These are phyloP conservation scores for Dendrolimus kikuchii DNA, from an alignment of 1,140 invertebrate species.

Conservation along the genomic window DNA sequence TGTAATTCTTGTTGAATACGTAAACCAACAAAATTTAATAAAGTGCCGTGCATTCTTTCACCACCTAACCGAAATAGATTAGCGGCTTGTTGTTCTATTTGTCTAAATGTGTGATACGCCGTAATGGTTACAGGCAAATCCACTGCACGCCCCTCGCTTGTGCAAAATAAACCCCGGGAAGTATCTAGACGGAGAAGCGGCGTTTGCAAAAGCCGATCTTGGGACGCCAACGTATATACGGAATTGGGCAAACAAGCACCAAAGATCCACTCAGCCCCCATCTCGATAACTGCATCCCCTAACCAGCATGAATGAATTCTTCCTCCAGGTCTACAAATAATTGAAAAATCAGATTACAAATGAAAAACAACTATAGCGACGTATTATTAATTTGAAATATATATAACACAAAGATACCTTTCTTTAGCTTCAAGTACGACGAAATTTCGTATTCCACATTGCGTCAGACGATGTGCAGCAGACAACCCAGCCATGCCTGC, in stretches of 20 bases:
- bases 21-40: slow-evolving; percentile 76
- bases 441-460: slow-evolving; percentile 80
- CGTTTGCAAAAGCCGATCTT: slow-evolving; percentile 75
- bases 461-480: slow-evolving; percentile 78
- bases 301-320: slow-evolving; percentile 83
- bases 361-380: background rate
- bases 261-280: slow-evolving; percentile 79
- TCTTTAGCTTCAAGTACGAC: slow-evolving; percentile 82
- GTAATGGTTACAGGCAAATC: slow-evolving; percentile 75
- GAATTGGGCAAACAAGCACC: slow-evolving; percentile 78
- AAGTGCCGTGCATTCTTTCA: slow-evolving; percentile 73
- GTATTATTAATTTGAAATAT: slow-evolving; percentile 2
- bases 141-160: slow-evolving; percentile 77
- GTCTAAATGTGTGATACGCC: slow-evolving; percentile 76
- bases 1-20: slow-evolving; percentile 78
- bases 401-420: slow-evolving; percentile 60
- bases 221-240: slow-evolving; percentile 76
- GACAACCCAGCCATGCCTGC: slow-evolving; percentile 85
- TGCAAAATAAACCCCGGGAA: slow-evolving; percentile 75
- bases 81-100: slow-evolving; percentile 77
- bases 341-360: background rate
- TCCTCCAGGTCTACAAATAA: slow-evolving; percentile 73
- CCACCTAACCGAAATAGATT: slow-evolving; percentile 74
- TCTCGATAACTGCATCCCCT: slow-evolving; percentile 80
- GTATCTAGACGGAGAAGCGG: slow-evolving; percentile 65